Base-by-base conservation (phyloP, 2,888 invertebrate genomes). In the Dicyrtomina minuta region DNA sequence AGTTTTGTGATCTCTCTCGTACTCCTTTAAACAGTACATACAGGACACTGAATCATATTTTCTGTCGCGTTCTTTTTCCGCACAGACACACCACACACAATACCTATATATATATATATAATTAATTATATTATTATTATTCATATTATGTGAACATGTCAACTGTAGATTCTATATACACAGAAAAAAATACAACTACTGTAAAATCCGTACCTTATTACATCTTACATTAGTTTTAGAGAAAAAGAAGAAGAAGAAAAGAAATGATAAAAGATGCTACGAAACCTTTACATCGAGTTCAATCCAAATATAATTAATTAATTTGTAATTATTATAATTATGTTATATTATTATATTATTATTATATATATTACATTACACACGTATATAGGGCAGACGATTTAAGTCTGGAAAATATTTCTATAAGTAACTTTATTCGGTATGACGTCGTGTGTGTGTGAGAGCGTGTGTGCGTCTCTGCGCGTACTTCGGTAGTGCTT, bases 1-100 rank as follows among this genome's bases (percentile, higher is more conserved):
- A 72, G 60, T 72, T 61, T 72, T 72, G 72, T 72, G 72, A 72
- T 72, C 72, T 72, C 72, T 71, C 46, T 64, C 44, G 64, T 64
- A 62, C 68, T 68, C 68, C 51, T 64, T 64, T 27, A 39, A 33
- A 39, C 33, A 58, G 58, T 58, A 58, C 33, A 33, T 33, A 33
- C 58, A 58, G 39, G 27, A 39, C 58, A 58, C 39, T 58, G 58
- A 33, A 58, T 41, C 39, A 58, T 58, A 41, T 64, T 64, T 65
- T 65, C 39, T 43, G 55, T 43, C 24, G 44, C 26, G 49, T 43
- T 44, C 6, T 44, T 58, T 39, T 58, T 39, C 65, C 53, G 26
- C 55, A 65, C 62, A 17, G 33, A 59, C 39, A 53, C 65, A 65
- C 43, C 55, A 65, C 62, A 17, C 39, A 59, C 39, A 13, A 13